A percentile compares a stretch with the other conserved stretches of the same genome.
These are phyloP conservation scores for Dysmachus trigonus DNA, from an alignment of 2,888 invertebrate genomes.

Conservation along the genomic window DNA sequence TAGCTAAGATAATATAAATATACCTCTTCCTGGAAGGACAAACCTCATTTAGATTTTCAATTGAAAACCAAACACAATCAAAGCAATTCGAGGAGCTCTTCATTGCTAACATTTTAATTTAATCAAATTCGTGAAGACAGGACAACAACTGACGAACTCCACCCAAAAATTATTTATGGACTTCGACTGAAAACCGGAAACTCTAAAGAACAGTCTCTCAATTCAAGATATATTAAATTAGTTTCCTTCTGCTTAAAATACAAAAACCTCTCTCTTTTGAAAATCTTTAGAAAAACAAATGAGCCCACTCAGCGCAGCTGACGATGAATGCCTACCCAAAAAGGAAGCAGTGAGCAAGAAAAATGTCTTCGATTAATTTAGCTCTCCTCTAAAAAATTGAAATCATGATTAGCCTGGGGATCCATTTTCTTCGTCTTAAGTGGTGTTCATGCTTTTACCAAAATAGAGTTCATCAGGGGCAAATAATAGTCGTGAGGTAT, in stretches of 20 bases:
- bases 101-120: neutral
- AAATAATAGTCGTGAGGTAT: neutral
- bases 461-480: neutral
- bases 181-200: neutral
- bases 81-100: too few species aligned
- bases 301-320: neutral
- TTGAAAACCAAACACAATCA: too few species aligned
- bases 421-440: neutral
- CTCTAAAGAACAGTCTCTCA: neutral
- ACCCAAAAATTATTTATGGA: neutral
- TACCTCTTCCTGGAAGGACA: too few species aligned
- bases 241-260: neutral
- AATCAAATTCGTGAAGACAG: neutral
- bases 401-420: neutral
- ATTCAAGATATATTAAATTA: neutral
- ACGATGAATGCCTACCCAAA: neutral
- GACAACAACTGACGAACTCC: neutral
- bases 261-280: neutral
- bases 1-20: too few species aligned
- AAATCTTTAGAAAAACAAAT: neutral
- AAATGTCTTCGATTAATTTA: neutral
- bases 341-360: neutral
- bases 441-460: neutral
- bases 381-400: neutral
- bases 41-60: too few species aligned